These are phyloP conservation scores for Xiphias gladius DNA, from an alignment of 2,113 vertebrate genomes.

Conservation along the genomic window DNA sequence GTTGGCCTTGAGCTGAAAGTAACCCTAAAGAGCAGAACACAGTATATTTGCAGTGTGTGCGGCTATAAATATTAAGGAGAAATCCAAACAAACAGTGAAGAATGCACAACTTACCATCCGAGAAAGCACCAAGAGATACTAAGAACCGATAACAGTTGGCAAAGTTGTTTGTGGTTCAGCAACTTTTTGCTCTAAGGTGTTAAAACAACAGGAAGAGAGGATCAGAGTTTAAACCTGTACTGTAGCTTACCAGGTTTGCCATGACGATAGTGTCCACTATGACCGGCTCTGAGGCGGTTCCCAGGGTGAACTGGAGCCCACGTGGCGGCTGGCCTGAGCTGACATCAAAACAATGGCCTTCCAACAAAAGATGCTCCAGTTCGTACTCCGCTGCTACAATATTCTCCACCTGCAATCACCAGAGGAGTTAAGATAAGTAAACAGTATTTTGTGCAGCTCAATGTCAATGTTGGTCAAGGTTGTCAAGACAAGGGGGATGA, in stretches of 20 bases:
- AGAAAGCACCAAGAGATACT: neutral
- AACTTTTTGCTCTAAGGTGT: neutral
- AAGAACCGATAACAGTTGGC: neutral
- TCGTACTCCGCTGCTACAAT: slow-evolving; percentile 95
- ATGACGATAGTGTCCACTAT: slow-evolving; percentile 97
- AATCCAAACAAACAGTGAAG: neutral
- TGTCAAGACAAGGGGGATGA: too few relatives aligned
- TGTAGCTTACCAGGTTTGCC: slow-evolving; percentile 92
- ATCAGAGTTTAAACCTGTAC: neutral
- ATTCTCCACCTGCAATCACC: slow-evolving; percentile 89
- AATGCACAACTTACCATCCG: neutral
- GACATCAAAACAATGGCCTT: slow-evolving; percentile 98
- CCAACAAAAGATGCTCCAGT: slow-evolving; percentile 93
- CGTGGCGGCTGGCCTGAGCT: slow-evolving; percentile 96
- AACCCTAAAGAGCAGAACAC: slow-evolving; percentile 85
- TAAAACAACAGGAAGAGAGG: neutral
- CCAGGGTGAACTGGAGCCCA: slow-evolving; percentile 96
- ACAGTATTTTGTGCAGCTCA: neutral
- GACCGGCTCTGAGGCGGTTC: slow-evolving; percentile 89
- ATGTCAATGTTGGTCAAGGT: neutral
- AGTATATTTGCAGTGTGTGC: neutral
- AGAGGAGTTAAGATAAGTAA: neutral
- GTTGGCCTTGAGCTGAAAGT: slow-evolving; percentile 98
- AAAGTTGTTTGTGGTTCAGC: neutral
- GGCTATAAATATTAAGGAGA: neutral